Percentiles rank a stretch among this genome's conserved stretches.
These are phyloP conservation scores for Oscheius sp. DNA, from an alignment of 2,888 invertebrate genomes.

Conservation along the genomic window DNA sequence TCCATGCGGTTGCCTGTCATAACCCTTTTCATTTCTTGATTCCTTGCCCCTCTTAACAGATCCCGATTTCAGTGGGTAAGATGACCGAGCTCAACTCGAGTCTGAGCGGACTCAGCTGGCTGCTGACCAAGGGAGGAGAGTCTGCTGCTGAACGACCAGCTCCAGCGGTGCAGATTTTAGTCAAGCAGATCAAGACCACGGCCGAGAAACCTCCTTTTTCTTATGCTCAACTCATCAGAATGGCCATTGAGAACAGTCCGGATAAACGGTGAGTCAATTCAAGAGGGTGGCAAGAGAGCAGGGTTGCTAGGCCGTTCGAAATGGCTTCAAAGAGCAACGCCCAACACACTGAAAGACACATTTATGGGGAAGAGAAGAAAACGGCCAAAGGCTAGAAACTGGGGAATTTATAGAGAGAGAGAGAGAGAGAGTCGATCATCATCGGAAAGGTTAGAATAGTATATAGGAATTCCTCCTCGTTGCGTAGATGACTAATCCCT, in stretches of 20 bases:
- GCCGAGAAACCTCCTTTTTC: constrained; percentile 54
- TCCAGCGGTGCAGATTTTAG: neutral
- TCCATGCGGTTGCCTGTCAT: constrained; percentile 29
- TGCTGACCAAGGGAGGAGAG: constrained; percentile 48
- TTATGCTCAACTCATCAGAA: constrained; percentile 51
- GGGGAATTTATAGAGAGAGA: too few species aligned
- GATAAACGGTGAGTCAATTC: constrained; percentile 31
- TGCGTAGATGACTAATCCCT: too few species aligned
- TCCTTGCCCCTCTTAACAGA: neutral
- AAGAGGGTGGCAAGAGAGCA: too few species aligned
- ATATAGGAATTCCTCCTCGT: too few species aligned
- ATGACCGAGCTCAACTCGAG: constrained; percentile 54
- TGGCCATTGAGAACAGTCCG: constrained; percentile 48
- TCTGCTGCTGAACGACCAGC: neutral
- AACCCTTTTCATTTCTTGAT: neutral
- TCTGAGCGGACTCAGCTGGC: constrained; percentile 61
- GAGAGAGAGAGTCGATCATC: too few species aligned
- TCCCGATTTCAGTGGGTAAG: neutral
- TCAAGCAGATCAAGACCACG: neutral
- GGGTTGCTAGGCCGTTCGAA: too few species aligned
- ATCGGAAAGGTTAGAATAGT: too few species aligned
- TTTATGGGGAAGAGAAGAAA: too few species aligned
- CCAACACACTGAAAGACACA: too few species aligned
- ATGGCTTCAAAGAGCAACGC: too few species aligned
- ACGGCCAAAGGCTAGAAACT: too few species aligned